Evolutionary conservation across 1,140 invertebrate genomes (phyloP).

Genomic region (Cotesia chilonis): DNA sequence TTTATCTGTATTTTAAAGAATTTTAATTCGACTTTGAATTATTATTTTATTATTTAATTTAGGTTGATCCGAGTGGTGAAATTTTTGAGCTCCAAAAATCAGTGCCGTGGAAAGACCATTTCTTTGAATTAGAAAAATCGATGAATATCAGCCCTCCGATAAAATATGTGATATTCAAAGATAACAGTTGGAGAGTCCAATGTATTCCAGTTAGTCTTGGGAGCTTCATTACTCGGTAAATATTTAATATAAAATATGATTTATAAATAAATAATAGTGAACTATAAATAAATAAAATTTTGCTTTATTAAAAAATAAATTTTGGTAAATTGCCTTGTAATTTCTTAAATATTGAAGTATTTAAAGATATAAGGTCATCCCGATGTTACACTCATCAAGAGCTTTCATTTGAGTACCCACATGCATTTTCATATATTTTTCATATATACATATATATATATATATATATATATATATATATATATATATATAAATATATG

Average conservation of each 20-base stretch:
- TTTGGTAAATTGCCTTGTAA: too few relatives aligned
- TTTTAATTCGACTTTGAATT: background rate
- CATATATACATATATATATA: too few relatives aligned
- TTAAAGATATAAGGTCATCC: too few relatives aligned
- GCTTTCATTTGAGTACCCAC: too few relatives aligned
- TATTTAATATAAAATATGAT: background rate
- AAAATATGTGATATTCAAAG: conserved; percentile 82
- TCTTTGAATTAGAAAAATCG: conserved; percentile 83
- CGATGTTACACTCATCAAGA: too few relatives aligned
- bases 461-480: too few relatives aligned
- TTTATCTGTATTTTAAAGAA: conserved; percentile 14
- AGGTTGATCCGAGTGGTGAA: conserved; percentile 76
- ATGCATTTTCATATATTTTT: too few relatives aligned
- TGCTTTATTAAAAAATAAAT: too few relatives aligned
- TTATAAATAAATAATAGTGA: too few relatives aligned
- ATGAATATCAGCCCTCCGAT: conserved; percentile 72
- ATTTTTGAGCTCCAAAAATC: conserved; percentile 77
- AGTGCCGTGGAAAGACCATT: conserved; percentile 91
- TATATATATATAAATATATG: too few relatives aligned
- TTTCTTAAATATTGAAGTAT: background rate
- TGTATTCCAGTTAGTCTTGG: conserved; percentile 76
- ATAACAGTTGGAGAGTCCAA: conserved; percentile 81
- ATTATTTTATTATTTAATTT: conserved; percentile 30
- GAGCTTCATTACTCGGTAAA: conserved; percentile 83
- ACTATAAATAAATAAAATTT: too few relatives aligned